Evolutionary conservation across 30 jellyfish, hydroid and myxozoan genomes (phyloP).

Genomic region (Clytia hemisphaerica): DNA sequence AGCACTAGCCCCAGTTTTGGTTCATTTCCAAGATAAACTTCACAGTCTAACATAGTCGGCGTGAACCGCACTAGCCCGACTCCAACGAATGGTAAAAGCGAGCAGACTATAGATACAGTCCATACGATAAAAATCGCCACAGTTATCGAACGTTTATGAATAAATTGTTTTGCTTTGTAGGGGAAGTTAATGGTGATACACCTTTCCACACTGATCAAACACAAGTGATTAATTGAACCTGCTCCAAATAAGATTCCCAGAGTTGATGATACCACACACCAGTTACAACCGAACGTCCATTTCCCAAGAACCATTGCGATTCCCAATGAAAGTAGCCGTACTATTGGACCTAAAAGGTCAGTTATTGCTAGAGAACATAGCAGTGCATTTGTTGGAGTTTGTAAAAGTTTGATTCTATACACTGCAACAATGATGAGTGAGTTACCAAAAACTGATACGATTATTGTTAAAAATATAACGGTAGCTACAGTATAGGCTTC

Average conservation of each 20-base stretch:
- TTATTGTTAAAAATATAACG: conserved; percentile 33
- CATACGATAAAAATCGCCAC: conserved; percentile 38
- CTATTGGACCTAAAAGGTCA: conserved; percentile 67
- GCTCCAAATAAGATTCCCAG: conserved; percentile 68
- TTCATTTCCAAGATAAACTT: conserved; percentile 40
- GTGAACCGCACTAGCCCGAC: conserved; percentile 45
- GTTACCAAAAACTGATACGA: conserved; percentile 58
- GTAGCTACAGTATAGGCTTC: conserved; percentile 36
- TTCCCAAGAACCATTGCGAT: conserved; percentile 42
- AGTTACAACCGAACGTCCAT: conserved; percentile 83
- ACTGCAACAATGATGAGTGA: conserved; percentile 63
- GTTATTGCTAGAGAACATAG: conserved; percentile 70
- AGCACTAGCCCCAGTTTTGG: conserved; percentile 43
- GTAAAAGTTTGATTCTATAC: conserved; percentile 34
- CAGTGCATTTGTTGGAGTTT: conserved; percentile 60
- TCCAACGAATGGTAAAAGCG: conserved; percentile 72
- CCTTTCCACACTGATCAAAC: conserved; percentile 79
- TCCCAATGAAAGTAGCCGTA: conserved; percentile 48
- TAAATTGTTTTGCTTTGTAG: conserved; percentile 25
- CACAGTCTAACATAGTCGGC: conserved; percentile 56
- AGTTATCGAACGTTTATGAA: conserved; percentile 34
- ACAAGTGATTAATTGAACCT: conserved; percentile 61
- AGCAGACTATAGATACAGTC: conserved; percentile 49
- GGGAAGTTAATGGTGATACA: conserved; percentile 64
- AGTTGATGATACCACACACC: conserved; percentile 76